phyloP scores from a whole-genome alignment of 2,113 vertebrate species.

The Macquaria australasica region DNA sequence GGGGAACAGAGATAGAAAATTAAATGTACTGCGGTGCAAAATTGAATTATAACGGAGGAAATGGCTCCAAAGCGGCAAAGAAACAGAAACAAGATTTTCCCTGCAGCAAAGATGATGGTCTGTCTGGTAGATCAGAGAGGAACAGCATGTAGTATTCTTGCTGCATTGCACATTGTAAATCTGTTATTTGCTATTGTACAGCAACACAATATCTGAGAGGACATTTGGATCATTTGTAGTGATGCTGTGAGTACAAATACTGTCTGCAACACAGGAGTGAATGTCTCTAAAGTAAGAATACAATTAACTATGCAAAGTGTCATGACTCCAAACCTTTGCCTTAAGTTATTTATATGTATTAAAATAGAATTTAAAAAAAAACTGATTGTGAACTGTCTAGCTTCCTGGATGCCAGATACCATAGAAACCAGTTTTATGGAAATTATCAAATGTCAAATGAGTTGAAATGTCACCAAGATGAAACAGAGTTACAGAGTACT shows the following conservation, averaged over 20 bases:
- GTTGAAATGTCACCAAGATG: neutral
- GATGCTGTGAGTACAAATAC: neutral
- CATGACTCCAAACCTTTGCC: neutral
- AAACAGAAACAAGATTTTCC: neutral
- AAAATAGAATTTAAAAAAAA: neutral
- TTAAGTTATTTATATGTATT: neutral
- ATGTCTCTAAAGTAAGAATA: neutral
- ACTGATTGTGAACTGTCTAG: too few relatives aligned
- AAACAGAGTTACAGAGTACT: neutral
- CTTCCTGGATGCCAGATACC: too few relatives aligned
- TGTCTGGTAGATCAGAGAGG: neutral
- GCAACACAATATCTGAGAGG: neutral
- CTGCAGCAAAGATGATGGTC: neutral
- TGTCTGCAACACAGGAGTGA: neutral
- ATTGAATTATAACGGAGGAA: slow-evolving; percentile 37
- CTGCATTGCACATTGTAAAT: neutral
- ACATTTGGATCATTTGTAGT: neutral
- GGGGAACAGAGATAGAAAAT: slow-evolving; percentile 17
- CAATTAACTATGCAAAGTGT: neutral
- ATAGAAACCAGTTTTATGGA: neutral
- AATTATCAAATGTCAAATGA: neutral
- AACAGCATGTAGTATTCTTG: neutral
- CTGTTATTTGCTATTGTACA: neutral
- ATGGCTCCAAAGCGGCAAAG: slow-evolving; percentile 7
- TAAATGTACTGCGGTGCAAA: slow-evolving; percentile 4